These are phyloP conservation scores for Sebastes matsubarae DNA, from an alignment of 2,797 vertebrate genomes.

Conservation along the genomic window DNA sequence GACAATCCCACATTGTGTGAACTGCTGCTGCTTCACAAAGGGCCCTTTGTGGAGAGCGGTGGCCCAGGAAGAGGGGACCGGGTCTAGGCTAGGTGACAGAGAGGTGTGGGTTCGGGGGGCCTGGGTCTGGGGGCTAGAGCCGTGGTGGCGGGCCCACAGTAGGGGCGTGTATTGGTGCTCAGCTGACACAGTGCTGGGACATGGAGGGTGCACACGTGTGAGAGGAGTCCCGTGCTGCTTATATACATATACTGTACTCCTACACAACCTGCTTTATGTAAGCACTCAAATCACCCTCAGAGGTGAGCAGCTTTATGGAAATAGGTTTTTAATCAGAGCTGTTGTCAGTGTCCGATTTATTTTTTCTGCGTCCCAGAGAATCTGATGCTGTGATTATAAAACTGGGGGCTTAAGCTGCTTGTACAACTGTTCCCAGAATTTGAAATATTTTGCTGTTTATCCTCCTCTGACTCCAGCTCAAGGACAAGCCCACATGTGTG, in stretches of 20 bases:
- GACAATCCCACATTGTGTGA: slow-evolving; percentile 79
- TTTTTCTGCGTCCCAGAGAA: slow-evolving; percentile 30
- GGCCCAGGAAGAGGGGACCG: slow-evolving; percentile 66
- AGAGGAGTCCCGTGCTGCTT: slow-evolving; percentile 42
- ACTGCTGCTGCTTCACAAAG: slow-evolving; percentile 77
- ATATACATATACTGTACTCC: slow-evolving; percentile 13
- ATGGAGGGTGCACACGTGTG: slow-evolving; percentile 43
- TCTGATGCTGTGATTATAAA: slow-evolving; percentile 52
- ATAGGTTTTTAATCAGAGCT: slow-evolving; percentile 50
- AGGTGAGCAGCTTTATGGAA: slow-evolving; percentile 49
- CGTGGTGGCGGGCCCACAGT: slow-evolving; percentile 26
- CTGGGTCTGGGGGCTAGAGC: slow-evolving; percentile 56
- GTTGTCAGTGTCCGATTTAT: slow-evolving; percentile 50
- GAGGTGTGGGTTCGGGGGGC: slow-evolving; percentile 66
- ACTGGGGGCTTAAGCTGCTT: slow-evolving; percentile 37
- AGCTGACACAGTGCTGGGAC: slow-evolving; percentile 22
- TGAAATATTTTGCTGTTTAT: slow-evolving; percentile 59
- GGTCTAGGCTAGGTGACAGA: slow-evolving; percentile 73
- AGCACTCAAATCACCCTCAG: slow-evolving; percentile 25
- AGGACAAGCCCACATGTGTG: slow-evolving; percentile 58
- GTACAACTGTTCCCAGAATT: slow-evolving; percentile 49
- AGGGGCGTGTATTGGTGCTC: slow-evolving; percentile 26
- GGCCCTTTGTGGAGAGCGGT: slow-evolving; percentile 72
- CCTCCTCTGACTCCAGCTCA: slow-evolving; percentile 57
- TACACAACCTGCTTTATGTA: slow-evolving; percentile 20